Evolutionary conservation across 2,888 invertebrate genomes (phyloP).

Genomic region (Cinara cedri): DNA sequence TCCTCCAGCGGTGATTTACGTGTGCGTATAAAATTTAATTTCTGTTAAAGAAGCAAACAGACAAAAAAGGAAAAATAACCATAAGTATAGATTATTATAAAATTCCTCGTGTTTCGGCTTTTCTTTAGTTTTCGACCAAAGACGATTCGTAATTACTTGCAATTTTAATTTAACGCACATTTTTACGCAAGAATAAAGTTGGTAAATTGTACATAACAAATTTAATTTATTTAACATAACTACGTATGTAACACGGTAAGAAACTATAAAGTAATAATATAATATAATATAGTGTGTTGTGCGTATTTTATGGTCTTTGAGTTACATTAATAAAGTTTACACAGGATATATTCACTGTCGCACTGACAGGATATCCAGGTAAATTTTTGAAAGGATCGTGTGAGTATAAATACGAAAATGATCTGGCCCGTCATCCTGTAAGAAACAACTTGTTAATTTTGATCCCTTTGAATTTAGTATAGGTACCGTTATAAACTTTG

Average conservation of each 20-base stretch:
- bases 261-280: too few species aligned
- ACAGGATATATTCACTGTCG: not conserved
- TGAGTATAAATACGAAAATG: conserved; percentile 11
- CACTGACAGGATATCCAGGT: not conserved
- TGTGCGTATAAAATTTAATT: too few species aligned
- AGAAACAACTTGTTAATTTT: conserved; percentile 17
- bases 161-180: too few species aligned
- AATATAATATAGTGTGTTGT: too few species aligned
- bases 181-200: too few species aligned
- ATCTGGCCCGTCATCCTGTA: not conserved
- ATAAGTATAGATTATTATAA: not conserved
- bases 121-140: not conserved
- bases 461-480: not conserved
- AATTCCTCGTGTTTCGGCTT: too few species aligned
- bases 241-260: too few species aligned
- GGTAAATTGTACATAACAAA: too few species aligned
- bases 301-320: not conserved
- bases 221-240: too few species aligned
- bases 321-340: not conserved
- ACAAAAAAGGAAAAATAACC: not conserved
- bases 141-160: not conserved
- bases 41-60: too few species aligned
- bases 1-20: too few species aligned
- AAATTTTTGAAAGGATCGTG: not conserved
- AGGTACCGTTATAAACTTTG: not conserved